Conservation (phyloP, 1,140 invertebrate genomes). For the Popillia japonica region DNA sequence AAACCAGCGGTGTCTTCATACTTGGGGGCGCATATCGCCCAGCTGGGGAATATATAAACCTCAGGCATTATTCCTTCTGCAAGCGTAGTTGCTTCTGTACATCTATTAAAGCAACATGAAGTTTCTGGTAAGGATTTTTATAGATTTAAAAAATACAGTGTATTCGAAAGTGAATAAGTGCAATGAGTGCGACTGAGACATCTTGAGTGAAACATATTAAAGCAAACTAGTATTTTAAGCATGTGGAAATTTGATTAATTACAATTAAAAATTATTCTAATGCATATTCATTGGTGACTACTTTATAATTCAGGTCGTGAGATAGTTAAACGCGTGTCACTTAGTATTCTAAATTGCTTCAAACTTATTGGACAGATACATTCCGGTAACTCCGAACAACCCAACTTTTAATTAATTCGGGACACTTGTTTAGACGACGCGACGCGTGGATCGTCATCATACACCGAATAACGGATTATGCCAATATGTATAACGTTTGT, state of each 20-base stretch:
- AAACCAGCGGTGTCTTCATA: slow-evolving; percentile 33
- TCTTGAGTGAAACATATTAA: neutral
- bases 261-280: too few species aligned
- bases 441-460: too few species aligned
- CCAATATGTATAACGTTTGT: too few species aligned
- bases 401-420: too few species aligned
- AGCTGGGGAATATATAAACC: slow-evolving; percentile 22
- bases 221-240: too few species aligned
- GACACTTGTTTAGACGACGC: too few species aligned
- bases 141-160: neutral
- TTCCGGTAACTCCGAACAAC: too few species aligned
- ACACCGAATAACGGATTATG: too few species aligned
- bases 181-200: neutral
- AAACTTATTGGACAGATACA: too few species aligned
- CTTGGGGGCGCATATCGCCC: slow-evolving; percentile 32
- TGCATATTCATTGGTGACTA: neutral
- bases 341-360: neutral
- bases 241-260: too few species aligned
- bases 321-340: neutral
- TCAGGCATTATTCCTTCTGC: neutral
- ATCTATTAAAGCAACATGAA: slow-evolving; percentile 36
- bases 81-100: slow-evolving; percentile 31
- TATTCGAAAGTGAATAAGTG: neutral
- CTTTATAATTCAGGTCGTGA: neutral
- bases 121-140: slow-evolving; percentile 38